Evolutionary conservation across 2,797 vertebrate genomes (phyloP), one percentile per base, ranked within the genome.

Genomic region (Trachurus trachurus): DNA sequence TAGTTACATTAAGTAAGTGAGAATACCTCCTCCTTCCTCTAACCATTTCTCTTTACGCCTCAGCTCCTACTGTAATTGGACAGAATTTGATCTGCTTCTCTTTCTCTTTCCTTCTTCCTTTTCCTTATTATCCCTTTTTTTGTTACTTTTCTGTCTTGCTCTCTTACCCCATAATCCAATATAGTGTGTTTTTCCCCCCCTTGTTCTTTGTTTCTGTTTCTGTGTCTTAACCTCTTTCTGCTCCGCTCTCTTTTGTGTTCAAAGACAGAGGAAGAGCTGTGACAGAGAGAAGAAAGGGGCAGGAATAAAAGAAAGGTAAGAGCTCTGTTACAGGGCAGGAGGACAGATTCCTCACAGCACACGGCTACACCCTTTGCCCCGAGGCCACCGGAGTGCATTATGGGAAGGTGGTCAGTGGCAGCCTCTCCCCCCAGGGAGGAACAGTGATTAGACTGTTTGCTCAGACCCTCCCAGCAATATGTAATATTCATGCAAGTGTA

Each of bases 351-450:
- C 90, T 81, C 12, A 76, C 60, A 65, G 69, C 76, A 69, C 77
- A 69, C 75, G 78, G 78, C 79, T 83, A 84, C 88, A 88, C 88
- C 91, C 86, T 81, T 89, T 90, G 85, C 87, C 91, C 84, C 63
- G 50, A 84, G 90, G 91, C 88, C 82, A 83, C 53, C 79, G 81
- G 49, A 73, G 67, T 84, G 90, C 88, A 86, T 93, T 89, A 76
- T 91, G 90, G 87, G 90, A 90, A 83, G 66, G 49, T 64, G 84
- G 87, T 88, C 78, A 81, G 73, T 80, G 57, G 70, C 60, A 78
- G 63, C 61, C 58, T 83, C 58, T 76, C 84, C 72, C 72, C 71
- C 6, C 1, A 21, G 81, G 75, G 81, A 80, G 49, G 16, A 76
- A 31, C 70, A 47, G 40, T 83, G 78, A 86, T 87, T 78, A 71